phyloP scores from a whole-genome alignment of 2,797 vertebrate genomes.

The Esox masquinongy region DNA sequence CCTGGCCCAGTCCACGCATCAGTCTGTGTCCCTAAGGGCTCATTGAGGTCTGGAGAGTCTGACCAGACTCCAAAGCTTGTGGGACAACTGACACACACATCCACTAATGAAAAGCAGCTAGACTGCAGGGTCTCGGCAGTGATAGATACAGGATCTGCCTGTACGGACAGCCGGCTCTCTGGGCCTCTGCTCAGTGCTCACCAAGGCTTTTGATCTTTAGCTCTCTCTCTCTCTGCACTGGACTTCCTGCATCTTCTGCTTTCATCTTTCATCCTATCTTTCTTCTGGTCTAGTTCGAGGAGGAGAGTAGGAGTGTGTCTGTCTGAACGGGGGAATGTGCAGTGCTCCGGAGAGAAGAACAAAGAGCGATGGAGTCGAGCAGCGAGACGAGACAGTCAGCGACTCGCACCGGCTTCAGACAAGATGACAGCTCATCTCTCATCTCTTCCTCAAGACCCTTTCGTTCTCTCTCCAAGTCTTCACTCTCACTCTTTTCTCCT shows the following conservation, averaged over 20 bases:
- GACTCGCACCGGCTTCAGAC: slow-evolving; percentile 34
- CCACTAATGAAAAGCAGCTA: slow-evolving; percentile 49
- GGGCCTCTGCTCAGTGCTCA: slow-evolving; percentile 11
- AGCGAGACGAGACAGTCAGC: slow-evolving; percentile 25
- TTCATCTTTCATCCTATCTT: not conserved
- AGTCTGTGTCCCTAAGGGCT: too few species aligned
- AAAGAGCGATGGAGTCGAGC: slow-evolving; percentile 36
- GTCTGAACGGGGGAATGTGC: not conserved
- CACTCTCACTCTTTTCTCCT: not conserved
- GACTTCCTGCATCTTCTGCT: not conserved
- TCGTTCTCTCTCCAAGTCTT: not conserved
- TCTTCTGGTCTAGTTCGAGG: not conserved
- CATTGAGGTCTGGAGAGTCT: too few species aligned
- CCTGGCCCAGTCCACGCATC: too few species aligned
- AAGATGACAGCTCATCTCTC: slow-evolving; percentile 57
- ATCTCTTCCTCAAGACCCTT: slow-evolving; percentile 44
- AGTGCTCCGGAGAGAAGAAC: not conserved
- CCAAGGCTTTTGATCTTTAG: slow-evolving; percentile 46
- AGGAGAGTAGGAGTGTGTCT: not conserved
- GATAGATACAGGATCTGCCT: slow-evolving; percentile 7
- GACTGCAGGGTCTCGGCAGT: slow-evolving; percentile 18
- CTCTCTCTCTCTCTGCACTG: not conserved
- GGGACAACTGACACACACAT: not conserved
- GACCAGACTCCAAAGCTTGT: too few species aligned
- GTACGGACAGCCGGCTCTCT: slow-evolving; percentile 17